Evolutionary conservation across 1,140 invertebrate species (phyloP).

Genomic region (Brachionus sp.): DNA sequence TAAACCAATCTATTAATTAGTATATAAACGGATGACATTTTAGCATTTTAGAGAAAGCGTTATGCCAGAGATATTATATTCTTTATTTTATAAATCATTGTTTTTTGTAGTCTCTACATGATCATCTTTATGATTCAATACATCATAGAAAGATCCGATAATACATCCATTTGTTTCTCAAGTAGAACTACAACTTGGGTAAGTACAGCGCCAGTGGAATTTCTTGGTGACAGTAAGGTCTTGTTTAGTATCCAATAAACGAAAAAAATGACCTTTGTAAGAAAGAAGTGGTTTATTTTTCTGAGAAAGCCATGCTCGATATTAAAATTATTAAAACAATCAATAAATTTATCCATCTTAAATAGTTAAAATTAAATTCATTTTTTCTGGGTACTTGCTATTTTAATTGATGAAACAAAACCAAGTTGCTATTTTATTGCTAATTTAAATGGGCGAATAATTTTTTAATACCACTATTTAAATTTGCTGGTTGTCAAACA

Average conservation of each 20-base stretch:
- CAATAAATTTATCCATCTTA: too few relatives aligned
- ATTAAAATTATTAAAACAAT: too few relatives aligned
- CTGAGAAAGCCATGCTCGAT: too few relatives aligned
- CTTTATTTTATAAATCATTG: neutral
- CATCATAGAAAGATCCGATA: neutral
- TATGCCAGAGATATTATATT: neutral
- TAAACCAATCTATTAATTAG: neutral
- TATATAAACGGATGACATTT: neutral
- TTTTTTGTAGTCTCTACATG: neutral
- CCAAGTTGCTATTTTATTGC: too few relatives aligned
- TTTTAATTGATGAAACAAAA: too few relatives aligned
- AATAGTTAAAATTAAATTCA: too few relatives aligned
- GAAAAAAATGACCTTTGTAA: neutral
- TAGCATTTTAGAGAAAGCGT: neutral
- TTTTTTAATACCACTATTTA: too few relatives aligned
- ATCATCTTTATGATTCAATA: neutral
- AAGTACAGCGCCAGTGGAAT: neutral
- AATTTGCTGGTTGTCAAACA: too few relatives aligned
- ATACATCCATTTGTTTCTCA: conserved; percentile 3
- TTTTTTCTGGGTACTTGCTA: too few relatives aligned
- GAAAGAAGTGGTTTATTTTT: too few relatives aligned
- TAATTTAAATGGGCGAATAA: too few relatives aligned
- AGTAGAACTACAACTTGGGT: neutral
- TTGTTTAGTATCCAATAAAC: neutral
- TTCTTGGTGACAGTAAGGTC: neutral